Percentiles rank a stretch among this genome's conserved stretches.
These are phyloP conservation scores for Exocentrus adspersus DNA, from an alignment of 2,888 invertebrate species.

Conservation along the genomic window DNA sequence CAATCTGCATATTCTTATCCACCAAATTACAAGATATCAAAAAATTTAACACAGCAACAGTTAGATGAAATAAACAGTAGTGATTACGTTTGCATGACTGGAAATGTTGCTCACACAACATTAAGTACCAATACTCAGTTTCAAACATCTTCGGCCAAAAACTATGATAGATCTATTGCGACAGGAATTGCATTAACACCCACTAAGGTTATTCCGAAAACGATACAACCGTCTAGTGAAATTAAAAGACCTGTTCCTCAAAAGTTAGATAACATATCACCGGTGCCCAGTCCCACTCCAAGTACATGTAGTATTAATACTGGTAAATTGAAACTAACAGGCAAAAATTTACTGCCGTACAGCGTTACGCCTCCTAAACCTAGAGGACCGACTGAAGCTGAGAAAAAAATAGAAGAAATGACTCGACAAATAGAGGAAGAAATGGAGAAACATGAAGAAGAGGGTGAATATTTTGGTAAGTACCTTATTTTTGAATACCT, in stretches of 20 bases:
- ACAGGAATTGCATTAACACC: slow-evolving; percentile 65
- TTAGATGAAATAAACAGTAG: slow-evolving; percentile 79
- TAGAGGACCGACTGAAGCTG: slow-evolving; percentile 90
- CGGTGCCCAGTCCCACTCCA: slow-evolving; percentile 71
- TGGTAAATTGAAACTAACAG: slow-evolving; percentile 65
- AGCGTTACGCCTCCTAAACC: slow-evolving; percentile 90
- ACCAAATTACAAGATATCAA: slow-evolving; percentile 39
- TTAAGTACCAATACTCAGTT: slow-evolving; percentile 64
- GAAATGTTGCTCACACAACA: slow-evolving; percentile 67
- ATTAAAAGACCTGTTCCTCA: slow-evolving; percentile 44
- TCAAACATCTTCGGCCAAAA: slow-evolving; percentile 62
- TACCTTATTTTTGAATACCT: slow-evolving; percentile 14
- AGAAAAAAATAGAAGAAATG: slow-evolving; percentile 91
- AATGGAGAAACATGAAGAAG: slow-evolving; percentile 94
- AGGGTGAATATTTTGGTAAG: slow-evolving; percentile 96
- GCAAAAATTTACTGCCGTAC: slow-evolving; percentile 82
- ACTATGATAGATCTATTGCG: slow-evolving; percentile 60
- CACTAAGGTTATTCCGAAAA: slow-evolving; percentile 57
- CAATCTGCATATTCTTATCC: slow-evolving; percentile 43
- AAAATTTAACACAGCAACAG: slow-evolving; percentile 61
- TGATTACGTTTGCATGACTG: slow-evolving; percentile 87
- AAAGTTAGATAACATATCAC: slow-evolving; percentile 54
- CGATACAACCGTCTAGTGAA: slow-evolving; percentile 61
- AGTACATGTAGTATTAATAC: slow-evolving; percentile 71
- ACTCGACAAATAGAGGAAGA: slow-evolving; percentile 93